Evolutionary conservation across 2,888 invertebrate genomes (phyloP), one percentile per base, ranked within the genome.

Genomic region (Apodemia zela): DNA sequence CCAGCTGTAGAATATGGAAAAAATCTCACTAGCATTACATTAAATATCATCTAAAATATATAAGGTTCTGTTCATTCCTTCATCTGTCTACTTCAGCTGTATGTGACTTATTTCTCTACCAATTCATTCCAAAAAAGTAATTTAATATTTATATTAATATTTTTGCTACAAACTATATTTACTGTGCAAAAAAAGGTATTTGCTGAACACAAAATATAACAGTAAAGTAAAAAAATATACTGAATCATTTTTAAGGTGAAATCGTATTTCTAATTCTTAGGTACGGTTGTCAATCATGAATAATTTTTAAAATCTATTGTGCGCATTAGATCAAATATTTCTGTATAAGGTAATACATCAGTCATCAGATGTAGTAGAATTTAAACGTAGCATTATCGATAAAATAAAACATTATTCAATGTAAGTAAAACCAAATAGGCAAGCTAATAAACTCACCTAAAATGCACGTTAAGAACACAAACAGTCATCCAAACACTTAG

Each of bases 401-500:
- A 13, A 38, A 38, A 38, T 38, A 38, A 38, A 29, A 49, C 18
- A 63, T 29, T 58, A 58, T 45, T 60, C 15, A 60, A n/a, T 59
- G 42, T 59, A 25, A 15, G 25, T 54, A 54, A 54, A 54, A 54
- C 21, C 15, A 54, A 54, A 54, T 54, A 54, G 62, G 62, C 62
- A 65, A 62, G 60, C 51, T 64, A 69, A 68, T 65, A 63, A 62
- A 82, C 84, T 85, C 77, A 84, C 84, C 85, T 85, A 80, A 85
- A 87, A 86, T 98, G 97, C 64, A 98, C 96, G 85, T 98, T 98
- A 71, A 99, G 94, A 64, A 98, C 98, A 85, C 97, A 95, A 68
- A 97, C 97, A 21, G 97, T 98, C 81, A 97, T 96, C 94, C 96
- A 96, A 73, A 97, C 97, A 74, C 97, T 98, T 71, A 97, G 92